Percentiles rank a stretch among this genome's conserved stretches.
Evolutionary conservation across 2,888 invertebrate species (phyloP).

Genomic region (Lomographa bimaculata): DNA sequence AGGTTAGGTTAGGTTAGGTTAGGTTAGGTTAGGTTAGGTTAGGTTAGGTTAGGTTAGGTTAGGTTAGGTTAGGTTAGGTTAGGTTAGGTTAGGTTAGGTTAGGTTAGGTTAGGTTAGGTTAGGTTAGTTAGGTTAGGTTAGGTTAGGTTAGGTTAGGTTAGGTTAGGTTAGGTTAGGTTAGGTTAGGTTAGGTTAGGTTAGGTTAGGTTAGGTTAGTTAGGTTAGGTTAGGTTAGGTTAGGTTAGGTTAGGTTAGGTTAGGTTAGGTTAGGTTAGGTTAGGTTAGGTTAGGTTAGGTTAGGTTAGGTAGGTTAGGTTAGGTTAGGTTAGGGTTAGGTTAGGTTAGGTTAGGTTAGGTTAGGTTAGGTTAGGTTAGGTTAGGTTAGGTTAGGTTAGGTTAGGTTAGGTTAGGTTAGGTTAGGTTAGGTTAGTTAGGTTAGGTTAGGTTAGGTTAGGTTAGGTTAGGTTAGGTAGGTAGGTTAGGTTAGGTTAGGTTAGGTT

Average conservation of each 20-base stretch:
- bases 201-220: slow-evolving; percentile 14
- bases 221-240: slow-evolving; percentile 15
- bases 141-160: slow-evolving; percentile 8
- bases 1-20: slow-evolving; percentile 5
- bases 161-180: slow-evolving; percentile 12
- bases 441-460: slow-evolving; percentile 11
- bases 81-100: slow-evolving; percentile 8
- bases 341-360: slow-evolving; percentile 10
- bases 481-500: slow-evolving; percentile 27
- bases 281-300: slow-evolving; percentile 11
- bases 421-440: neutral
- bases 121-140: slow-evolving; percentile 14
- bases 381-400: slow-evolving; percentile 10
- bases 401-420: slow-evolving; percentile 7
- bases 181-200: slow-evolving; percentile 14
- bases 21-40: slow-evolving; percentile 5
- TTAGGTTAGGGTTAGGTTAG: slow-evolving; percentile 6
- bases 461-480: slow-evolving; percentile 26
- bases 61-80: slow-evolving; percentile 7
- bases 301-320: slow-evolving; percentile 6
- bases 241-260: slow-evolving; percentile 15
- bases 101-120: slow-evolving; percentile 13
- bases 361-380: slow-evolving; percentile 11
- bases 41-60: slow-evolving; percentile 5
- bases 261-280: slow-evolving; percentile 15